Evolutionary conservation across 2,113 vertebrate species (phyloP), one percentile per base, ranked within the genome.

Genomic region (Craseonycteris thonglongyai): DNA sequence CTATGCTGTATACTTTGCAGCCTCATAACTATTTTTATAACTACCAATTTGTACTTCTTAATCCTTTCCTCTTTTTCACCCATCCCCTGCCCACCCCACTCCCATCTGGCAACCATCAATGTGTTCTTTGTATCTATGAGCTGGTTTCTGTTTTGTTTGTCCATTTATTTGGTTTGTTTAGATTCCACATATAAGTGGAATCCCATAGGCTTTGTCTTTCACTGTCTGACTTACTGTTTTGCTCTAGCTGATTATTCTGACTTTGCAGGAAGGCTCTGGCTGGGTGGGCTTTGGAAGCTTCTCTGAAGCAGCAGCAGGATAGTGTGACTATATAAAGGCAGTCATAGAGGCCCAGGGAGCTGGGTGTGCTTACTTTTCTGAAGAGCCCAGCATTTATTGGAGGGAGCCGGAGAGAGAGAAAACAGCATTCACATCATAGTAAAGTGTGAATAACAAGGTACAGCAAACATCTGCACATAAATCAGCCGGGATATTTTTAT

Each of bases 391-490:
- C 72, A 90, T 80, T 87, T 86, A 96, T 0, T 65, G 49, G 82
- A 76, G 38, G 9, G 56, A 94, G 30, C 15, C 28, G 76, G 56
- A 42, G 68, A 63, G 66, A 88, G 66, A 88, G 74, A 95, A 93
- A 96, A 86, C 38, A 93, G 69, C 82, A 82, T 9, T 74, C 82
- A 61, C 21, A 71, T 42, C 45, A 96, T 22, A 61, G 71, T 49
- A 47, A 69, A 91, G 71, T 74, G 75, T 63, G 79, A 93, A 91
- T 8, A 78, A 66, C 63, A 88, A 93, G 76, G 69, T 89, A 47
- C 54, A 78, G 83, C 69, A 84, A 94, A 95, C 69, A 89, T 96
- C 93, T 96, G 74, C 88, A 96, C 54, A 47, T 56, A 63, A 72
- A 84, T 72, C 79, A 90, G 87, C 38, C 28, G 9, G 65, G 87